A percentile compares a stretch with the other conserved stretches of the same genome.
These are phyloP conservation scores for Triplophysa dalaica DNA, from an alignment of 2,113 vertebrate genomes.

Conservation along the genomic window DNA sequence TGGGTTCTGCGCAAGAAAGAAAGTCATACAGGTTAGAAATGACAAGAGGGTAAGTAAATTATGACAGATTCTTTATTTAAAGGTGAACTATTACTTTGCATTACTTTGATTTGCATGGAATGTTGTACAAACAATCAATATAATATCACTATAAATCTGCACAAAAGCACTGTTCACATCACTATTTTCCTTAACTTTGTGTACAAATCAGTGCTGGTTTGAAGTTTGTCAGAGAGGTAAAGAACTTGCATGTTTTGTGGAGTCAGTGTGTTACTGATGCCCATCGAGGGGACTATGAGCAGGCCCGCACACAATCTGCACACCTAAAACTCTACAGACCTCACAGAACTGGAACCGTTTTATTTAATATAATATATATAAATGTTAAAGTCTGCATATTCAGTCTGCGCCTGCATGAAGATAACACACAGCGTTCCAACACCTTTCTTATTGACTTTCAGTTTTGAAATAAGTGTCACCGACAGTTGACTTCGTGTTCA, in stretches of 20 bases:
- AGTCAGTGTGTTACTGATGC: conserved; percentile 50
- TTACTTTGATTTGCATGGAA: conserved; percentile 70
- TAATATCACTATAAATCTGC: conserved; percentile 42
- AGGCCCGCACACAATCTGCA: too few species aligned
- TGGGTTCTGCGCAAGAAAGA: too few species aligned
- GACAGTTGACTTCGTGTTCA: conserved; percentile 25
- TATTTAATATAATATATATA: too few species aligned
- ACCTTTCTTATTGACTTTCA: not conserved
- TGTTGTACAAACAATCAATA: conserved; percentile 53
- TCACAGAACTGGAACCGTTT: too few species aligned
- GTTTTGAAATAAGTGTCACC: too few species aligned
- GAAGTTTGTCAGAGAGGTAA: not conserved
- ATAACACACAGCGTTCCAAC: conserved; percentile 49
- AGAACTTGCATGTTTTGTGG: conserved; percentile 29
- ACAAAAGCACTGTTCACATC: conserved; percentile 34
- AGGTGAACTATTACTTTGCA: too few species aligned
- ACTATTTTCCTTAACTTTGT: not conserved
- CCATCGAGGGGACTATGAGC: not conserved
- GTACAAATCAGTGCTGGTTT: conserved; percentile 13
- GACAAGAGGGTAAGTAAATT: too few species aligned
- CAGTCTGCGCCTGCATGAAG: conserved; percentile 40
- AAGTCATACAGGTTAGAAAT: too few species aligned
- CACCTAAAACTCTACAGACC: too few species aligned
- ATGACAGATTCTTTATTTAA: too few species aligned
- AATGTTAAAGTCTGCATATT: too few species aligned